Percentiles rank a stretch among this genome's conserved stretches.
phyloP scores from a whole-genome alignment of 1,140 invertebrate species.

The Apis cerana region DNA sequence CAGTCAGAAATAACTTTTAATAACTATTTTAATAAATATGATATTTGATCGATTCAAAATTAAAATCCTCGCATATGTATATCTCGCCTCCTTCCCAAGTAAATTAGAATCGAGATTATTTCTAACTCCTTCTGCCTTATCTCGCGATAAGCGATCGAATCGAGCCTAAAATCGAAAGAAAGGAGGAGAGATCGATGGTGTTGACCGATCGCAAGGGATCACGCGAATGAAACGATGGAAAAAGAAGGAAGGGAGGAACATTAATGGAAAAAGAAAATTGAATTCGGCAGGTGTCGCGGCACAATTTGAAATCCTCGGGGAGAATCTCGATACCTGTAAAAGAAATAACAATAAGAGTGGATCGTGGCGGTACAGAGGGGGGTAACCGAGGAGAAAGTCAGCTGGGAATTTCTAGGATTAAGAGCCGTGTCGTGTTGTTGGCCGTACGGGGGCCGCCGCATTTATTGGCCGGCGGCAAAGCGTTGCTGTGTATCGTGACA shows the following conservation, averaged over 20 bases:
- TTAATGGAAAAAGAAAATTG: slow-evolving; percentile 35
- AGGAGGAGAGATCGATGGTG: no score
- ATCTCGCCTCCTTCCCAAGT: no score
- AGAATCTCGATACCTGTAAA: not conserved
- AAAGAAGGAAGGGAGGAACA: not conserved
- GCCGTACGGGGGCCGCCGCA: not conserved
- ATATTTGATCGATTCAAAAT: no score
- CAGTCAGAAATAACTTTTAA: no score
- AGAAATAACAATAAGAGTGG: not conserved
- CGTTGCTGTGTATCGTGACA: slow-evolving; percentile 29
- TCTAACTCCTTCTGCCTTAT: no score
- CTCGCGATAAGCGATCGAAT: no score
- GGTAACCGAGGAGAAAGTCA: slow-evolving; percentile 7
- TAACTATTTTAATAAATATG: no score
- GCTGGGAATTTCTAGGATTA: slow-evolving; percentile 29
- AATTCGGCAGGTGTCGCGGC: not conserved
- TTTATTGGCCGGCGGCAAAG: slow-evolving; percentile 19
- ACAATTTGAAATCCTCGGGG: not conserved
- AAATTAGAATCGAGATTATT: no score
- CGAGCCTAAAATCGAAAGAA: no score
- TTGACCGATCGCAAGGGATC: no score
- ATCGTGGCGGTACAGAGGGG: no score
- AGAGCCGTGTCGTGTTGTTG: slow-evolving; percentile 28
- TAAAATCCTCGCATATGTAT: no score
- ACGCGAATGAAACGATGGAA: not conserved